Base-by-base conservation (phyloP, 2,888 invertebrate species). In the Nomada flava region DNA sequence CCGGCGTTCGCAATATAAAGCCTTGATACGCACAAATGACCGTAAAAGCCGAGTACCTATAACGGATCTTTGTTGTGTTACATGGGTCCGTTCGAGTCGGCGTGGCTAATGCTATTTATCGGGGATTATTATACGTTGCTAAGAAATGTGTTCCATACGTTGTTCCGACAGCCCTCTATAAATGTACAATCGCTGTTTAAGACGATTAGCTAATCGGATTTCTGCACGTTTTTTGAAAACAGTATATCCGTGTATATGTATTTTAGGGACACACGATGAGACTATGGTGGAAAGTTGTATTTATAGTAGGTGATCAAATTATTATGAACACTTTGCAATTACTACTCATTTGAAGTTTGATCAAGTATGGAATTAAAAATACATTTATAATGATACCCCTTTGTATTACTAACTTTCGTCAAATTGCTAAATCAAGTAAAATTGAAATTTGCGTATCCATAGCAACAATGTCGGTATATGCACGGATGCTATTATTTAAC, bases 1-100 rank as follows among this genome's bases (percentile, higher is more conserved):
- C 85, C 79, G 85, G 72, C 76, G 82, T 70, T 70, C 57, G 69
- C 59, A 79, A 85, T 79, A 85, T 79, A 82, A 87, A 85, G 77
- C 57, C 65, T 57, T 47, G 74, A 65, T 60, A 76, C 63, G 65
- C 68, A 36, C 7, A 62, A 63, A 87, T 87, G 59, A 76, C 77
- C 77, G 68, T 85, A 75, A 87, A 85, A 69, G 47, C 65, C 68
- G 59, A 80, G 52, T 68, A 77, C 13, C 63, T 83, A 83, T 75
- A 83, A 79, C 55, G 75, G 72, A 80, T 70, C 73, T 77, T 80
- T 76, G 80, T 86, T 80, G 77, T 65, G 52, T 78, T 70, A 65
- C 53, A 70, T 26, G 63, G 42, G 29, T 47, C 10, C 50, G 71
- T 59, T 47, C 23, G 42, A 47, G 55, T 50, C n/a, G 55, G 11